Evolutionary conservation across 2,888 invertebrate genomes (phyloP).

Genomic region (Aquatica leii): DNA sequence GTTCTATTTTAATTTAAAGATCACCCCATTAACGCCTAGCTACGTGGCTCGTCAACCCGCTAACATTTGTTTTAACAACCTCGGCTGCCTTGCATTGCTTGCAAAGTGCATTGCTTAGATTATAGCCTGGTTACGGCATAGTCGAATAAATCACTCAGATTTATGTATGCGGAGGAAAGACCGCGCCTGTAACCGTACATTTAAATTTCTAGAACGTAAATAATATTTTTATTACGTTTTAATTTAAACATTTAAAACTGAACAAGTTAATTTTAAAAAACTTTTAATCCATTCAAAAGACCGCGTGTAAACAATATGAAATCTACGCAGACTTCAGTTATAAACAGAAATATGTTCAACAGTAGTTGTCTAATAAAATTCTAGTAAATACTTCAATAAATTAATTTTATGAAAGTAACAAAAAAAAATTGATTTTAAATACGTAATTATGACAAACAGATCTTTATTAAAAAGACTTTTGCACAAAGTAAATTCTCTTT

Average conservation of each 20-base stretch:
- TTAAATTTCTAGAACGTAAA: slow-evolving; percentile 50
- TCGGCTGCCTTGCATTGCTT: slow-evolving; percentile 32
- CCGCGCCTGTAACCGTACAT: slow-evolving; percentile 49
- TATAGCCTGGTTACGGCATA: slow-evolving; percentile 46
- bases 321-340: too few relatives aligned
- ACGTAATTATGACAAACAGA: too few relatives aligned
- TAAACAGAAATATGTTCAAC: too few relatives aligned
- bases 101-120: slow-evolving; percentile 50
- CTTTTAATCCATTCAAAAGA: too few relatives aligned
- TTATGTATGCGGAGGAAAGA: slow-evolving; percentile 47
- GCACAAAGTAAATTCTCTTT: too few relatives aligned
- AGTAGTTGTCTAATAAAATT: too few relatives aligned
- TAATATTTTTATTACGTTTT: slow-evolving; percentile 50
- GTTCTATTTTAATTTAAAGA: slow-evolving; percentile 46
- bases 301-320: too few relatives aligned
- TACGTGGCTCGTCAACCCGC: slow-evolving; percentile 38
- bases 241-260: not conserved
- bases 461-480: too few relatives aligned
- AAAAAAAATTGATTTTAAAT: too few relatives aligned
- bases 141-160: slow-evolving; percentile 51
- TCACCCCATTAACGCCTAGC: slow-evolving; percentile 35
- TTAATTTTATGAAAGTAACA: too few relatives aligned
- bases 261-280: too few relatives aligned
- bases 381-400: too few relatives aligned
- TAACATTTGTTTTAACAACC: slow-evolving; percentile 41